Base-by-base conservation (phyloP, 2,797 vertebrate species). In the Epinephelus malabaricus region DNA sequence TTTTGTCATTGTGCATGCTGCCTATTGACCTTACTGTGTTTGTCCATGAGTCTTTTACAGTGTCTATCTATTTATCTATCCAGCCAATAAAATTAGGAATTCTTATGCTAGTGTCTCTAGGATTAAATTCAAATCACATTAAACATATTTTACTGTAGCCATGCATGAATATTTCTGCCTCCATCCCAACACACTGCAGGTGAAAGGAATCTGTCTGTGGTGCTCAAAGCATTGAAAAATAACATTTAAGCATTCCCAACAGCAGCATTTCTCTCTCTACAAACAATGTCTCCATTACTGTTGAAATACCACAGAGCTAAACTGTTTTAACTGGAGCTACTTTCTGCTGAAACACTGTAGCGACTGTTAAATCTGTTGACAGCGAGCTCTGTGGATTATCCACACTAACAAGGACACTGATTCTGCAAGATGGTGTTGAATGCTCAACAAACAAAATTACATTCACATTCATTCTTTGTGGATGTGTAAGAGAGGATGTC, bases 351-450 rank as follows among this genome's bases (percentile, higher is more conserved):
- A 53, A 56, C 13, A 38, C 58, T 59, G 58, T 17, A 25, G 40
- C 58, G 63, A 4, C 38, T 6, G 13, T 46, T 46, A 40, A 71
- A 53, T 55, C 15, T 23, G 61, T 47, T 73, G 65, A 66, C 73
- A 66, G 21, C 10, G 5, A 69, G 23, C 70, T 64, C 38, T 50
- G 61, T 55, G 34, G 66, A 70, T 71, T 69, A 46, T 66, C 49
- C 67, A 65, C 27, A 62, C 45, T 58, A 55, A 68, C 45, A 46
- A 68, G 68, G 38, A 72, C 38, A 54, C n/a, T 40, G 21, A 61
- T 55, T n/a, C 64, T 56, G 23, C 1, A 18, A 58, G 21, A 83
- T 67, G 60, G 21, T 18, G 19, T 30, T 59, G 51, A 50, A 54
- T 66, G 50, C 67, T 54, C 40, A 50, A 64, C 9, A 54, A 43